phyloP scores from a whole-genome alignment of 2,797 vertebrate genomes.

The Esox masquinongy region DNA sequence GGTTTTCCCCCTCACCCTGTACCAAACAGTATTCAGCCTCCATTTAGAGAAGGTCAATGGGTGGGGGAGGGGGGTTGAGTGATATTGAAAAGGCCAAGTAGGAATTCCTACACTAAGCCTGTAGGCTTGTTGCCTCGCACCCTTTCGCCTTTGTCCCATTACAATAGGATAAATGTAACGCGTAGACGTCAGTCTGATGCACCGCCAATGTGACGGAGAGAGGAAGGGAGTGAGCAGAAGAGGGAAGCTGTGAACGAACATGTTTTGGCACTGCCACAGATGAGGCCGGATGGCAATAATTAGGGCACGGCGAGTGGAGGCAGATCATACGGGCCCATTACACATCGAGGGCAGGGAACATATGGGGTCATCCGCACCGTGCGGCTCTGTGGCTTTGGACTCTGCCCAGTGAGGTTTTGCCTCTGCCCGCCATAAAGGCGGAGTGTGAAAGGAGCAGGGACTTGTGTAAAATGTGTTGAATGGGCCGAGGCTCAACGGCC shows the following conservation, averaged over 20 bases:
- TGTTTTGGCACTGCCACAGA: slow-evolving; percentile 23
- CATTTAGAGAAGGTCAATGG: not conserved
- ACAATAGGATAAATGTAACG: not conserved
- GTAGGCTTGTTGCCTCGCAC: not conserved
- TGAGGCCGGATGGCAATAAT: slow-evolving; percentile 36
- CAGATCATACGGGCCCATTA: slow-evolving; percentile 59
- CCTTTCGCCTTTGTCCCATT: not conserved
- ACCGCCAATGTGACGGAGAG: not conserved
- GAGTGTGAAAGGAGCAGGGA: slow-evolving; percentile 27
- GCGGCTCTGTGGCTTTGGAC: not conserved
- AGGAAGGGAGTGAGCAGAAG: not conserved
- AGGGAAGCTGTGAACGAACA: slow-evolving; percentile 22
- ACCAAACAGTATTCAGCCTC: not conserved
- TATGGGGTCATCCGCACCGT: slow-evolving; percentile 55
- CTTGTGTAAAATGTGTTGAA: slow-evolving; percentile 61
- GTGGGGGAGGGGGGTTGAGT: not conserved
- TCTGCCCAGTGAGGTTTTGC: not conserved
- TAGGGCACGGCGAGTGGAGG: slow-evolving; percentile 41
- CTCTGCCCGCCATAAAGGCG: not conserved
- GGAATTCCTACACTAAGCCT: slow-evolving; percentile 5
- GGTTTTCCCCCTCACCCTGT: not conserved
- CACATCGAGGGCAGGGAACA: slow-evolving; percentile 65
- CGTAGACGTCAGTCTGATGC: not conserved
- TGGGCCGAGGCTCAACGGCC: slow-evolving; percentile 44
- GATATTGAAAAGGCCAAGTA: not conserved